phyloP scores from a whole-genome alignment of 2,888 invertebrate species.

The Melinaea menophilus region DNA sequence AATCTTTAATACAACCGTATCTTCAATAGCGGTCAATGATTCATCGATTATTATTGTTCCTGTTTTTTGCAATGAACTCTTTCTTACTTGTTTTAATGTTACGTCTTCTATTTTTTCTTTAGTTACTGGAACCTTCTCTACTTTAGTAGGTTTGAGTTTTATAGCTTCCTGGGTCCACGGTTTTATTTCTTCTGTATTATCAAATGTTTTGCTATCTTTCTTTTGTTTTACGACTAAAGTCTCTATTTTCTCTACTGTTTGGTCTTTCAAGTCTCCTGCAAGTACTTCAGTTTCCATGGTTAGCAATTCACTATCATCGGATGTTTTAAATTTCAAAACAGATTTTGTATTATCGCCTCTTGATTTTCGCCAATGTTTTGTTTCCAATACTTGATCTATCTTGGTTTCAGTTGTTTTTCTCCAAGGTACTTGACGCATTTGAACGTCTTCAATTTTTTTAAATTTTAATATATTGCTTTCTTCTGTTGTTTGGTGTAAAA shows the following conservation, averaged over 20 bases:
- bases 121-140: slow-evolving; percentile 72
- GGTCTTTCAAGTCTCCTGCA: slow-evolving; percentile 13
- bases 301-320: slow-evolving; percentile 38
- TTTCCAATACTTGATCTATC: slow-evolving; percentile 39
- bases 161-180: slow-evolving; percentile 82
- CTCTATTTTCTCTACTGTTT: slow-evolving; percentile 33
- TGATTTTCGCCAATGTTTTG: slow-evolving; percentile 46
- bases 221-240: slow-evolving; percentile 38
- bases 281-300: slow-evolving; percentile 25
- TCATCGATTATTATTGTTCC: slow-evolving; percentile 70
- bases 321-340: slow-evolving; percentile 23
- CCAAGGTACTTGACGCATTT: slow-evolving; percentile 60
- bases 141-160: slow-evolving; percentile 78
- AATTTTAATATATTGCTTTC: slow-evolving; percentile 61
- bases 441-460: slow-evolving; percentile 51
- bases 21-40: slow-evolving; percentile 76
- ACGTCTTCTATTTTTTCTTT: slow-evolving; percentile 75
- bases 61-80: slow-evolving; percentile 53
- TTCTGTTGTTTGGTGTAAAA: slow-evolving; percentile 58
- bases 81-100: slow-evolving; percentile 50
- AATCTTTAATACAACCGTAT: slow-evolving; percentile 69
- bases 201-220: slow-evolving; percentile 35
- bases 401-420: slow-evolving; percentile 38
- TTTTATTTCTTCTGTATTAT: slow-evolving; percentile 51
- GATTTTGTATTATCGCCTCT: slow-evolving; percentile 33